Percentiles rank a stretch among this genome's conserved stretches.
These are phyloP conservation scores for Odontomyia ornata DNA, from an alignment of 2,888 invertebrate genomes.

Conservation along the genomic window DNA sequence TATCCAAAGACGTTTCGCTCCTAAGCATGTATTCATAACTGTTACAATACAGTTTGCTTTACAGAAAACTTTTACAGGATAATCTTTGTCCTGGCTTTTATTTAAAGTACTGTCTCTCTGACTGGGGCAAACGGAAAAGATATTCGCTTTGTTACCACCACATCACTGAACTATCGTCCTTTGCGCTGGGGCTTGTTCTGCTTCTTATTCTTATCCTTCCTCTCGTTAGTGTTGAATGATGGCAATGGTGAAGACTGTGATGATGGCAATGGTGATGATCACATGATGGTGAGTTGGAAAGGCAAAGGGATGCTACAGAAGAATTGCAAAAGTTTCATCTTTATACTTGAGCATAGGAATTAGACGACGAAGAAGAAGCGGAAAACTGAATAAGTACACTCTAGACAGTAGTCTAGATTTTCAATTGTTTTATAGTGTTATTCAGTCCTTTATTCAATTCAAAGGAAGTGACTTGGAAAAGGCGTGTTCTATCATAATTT, in stretches of 20 bases:
- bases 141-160: slow-evolving; percentile 7
- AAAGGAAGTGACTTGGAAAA: slow-evolving; percentile 35
- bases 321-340: slow-evolving; percentile 17
- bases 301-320: not conserved
- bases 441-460: slow-evolving; percentile 1
- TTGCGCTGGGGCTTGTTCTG: too few species aligned
- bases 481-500: slow-evolving; percentile 29
- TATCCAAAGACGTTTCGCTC: not conserved
- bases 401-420: slow-evolving; percentile 33
- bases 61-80: not conserved
- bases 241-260: too few species aligned
- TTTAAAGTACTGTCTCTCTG: not conserved
- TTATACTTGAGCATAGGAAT: not conserved
- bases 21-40: not conserved
- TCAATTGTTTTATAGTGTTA: slow-evolving; percentile 33
- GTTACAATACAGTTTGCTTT: not conserved
- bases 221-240: too few species aligned
- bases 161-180: not conserved
- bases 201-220: too few species aligned
- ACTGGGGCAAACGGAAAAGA: not conserved
- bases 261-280: not conserved
- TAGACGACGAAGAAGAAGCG: not conserved
- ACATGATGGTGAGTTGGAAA: not conserved
- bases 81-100: slow-evolving; percentile 15
- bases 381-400: slow-evolving; percentile 16